Percentiles rank a stretch among this genome's conserved stretches.
phyloP scores from a whole-genome alignment of 1,140 invertebrate genomes.

The Trichonephila inaurata region DNA sequence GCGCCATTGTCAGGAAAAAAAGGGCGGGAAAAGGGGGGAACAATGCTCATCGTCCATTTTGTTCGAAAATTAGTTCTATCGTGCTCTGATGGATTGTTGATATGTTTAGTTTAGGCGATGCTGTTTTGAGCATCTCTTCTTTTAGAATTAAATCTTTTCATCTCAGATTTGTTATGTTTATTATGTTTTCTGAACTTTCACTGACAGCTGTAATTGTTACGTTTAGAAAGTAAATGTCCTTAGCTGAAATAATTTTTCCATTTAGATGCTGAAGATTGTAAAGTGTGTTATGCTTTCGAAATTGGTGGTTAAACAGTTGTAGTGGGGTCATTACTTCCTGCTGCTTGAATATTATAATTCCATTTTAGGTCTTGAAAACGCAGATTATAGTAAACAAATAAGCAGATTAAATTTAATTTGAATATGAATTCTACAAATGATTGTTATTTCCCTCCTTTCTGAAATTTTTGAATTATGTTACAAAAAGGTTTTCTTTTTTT shows the following conservation, averaged over 20 bases:
- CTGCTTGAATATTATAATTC: not conserved
- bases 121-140: not conserved
- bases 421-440: no score
- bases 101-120: not conserved
- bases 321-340: not conserved
- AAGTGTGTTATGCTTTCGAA: not conserved
- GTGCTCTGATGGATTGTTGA: constrained; percentile 6
- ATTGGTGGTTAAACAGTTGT: not conserved
- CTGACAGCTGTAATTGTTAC: not conserved
- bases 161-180: not conserved
- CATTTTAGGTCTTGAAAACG: not conserved
- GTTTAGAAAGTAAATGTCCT: not conserved
- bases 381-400: not conserved
- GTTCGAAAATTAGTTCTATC: constrained; percentile 31
- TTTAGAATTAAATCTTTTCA: constrained; percentile 7
- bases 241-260: not conserved
- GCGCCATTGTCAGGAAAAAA: not conserved
- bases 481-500: no score
- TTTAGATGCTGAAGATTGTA: not conserved
- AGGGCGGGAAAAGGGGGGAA: not conserved
- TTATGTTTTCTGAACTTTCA: not conserved
- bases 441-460: no score
- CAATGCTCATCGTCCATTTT: constrained; percentile 1
- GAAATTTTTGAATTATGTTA: no score
- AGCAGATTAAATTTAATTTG: no score